Evolutionary conservation across 1,140 invertebrate genomes (phyloP).

Genomic region (Drosophila chauvacae): DNA sequence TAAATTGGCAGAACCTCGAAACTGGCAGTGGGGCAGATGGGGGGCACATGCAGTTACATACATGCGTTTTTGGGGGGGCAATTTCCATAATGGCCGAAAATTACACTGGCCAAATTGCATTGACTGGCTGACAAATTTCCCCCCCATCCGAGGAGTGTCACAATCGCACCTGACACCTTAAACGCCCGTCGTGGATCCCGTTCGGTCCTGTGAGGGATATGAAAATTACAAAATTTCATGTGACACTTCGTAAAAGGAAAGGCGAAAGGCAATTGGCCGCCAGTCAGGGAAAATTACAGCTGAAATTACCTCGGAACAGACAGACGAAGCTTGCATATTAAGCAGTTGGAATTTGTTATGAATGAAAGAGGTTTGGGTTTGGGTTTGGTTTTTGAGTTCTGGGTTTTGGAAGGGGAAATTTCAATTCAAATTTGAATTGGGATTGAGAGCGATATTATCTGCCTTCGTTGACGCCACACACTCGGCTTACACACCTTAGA

Average conservation of each 20-base stretch:
- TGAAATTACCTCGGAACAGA: conserved; percentile 10
- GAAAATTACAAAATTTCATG: conserved; percentile 81
- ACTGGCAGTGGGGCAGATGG: background rate
- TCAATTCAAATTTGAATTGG: background rate
- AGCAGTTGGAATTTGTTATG: conserved; percentile 36
- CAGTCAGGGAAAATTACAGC: conserved; percentile 44
- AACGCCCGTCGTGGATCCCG: conserved; percentile 47
- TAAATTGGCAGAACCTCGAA: conserved; percentile 48
- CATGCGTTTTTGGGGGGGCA: conserved; percentile 26
- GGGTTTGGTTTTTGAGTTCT: background rate
- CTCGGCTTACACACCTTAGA: background rate
- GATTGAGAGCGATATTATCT: conserved; percentile 20
- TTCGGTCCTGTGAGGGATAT: conserved; percentile 44
- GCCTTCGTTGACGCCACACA: conserved; percentile 13
- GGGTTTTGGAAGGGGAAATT: background rate
- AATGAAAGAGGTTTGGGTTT: conserved; percentile 14
- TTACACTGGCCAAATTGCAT: conserved; percentile 58
- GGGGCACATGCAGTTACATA: conserved; percentile 5
- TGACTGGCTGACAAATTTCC: conserved; percentile 55
- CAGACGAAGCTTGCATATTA: conserved; percentile 28
- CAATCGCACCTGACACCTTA: conserved; percentile 63
- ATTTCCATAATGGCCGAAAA: conserved; percentile 73
- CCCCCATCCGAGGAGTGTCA: conserved; percentile 31
- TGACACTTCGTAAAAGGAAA: conserved; percentile 63
- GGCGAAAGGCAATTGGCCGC: conserved; percentile 26